Evolutionary conservation across 2,797 vertebrate genomes (phyloP).

Genomic region (Calcarius lapponicus): DNA sequence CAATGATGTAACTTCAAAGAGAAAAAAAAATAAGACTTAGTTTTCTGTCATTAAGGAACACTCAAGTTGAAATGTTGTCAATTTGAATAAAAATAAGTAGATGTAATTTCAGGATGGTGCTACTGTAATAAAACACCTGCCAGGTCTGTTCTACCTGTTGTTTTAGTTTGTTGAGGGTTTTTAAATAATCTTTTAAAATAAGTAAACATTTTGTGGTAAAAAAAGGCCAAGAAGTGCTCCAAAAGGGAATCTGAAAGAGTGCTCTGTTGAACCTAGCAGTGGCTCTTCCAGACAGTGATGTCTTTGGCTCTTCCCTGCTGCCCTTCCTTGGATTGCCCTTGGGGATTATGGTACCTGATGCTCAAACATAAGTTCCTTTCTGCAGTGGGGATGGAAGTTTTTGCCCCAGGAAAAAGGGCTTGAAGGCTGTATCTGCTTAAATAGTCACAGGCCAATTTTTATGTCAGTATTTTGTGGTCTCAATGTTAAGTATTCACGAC

Average conservation of each 20-base stretch:
- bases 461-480: background rate
- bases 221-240: background rate
- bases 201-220: background rate
- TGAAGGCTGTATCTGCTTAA: background rate
- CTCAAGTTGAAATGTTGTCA: constrained; percentile 38
- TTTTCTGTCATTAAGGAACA: constrained; percentile 56
- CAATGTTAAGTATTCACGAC: background rate
- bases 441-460: background rate
- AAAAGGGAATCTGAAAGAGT: background rate
- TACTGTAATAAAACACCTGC: constrained; percentile 24
- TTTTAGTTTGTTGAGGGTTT: background rate
- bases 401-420: background rate
- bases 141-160: background rate
- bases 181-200: background rate
- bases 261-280: background rate
- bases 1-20: constrained; percentile 58
- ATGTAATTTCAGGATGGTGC: constrained; percentile 26
- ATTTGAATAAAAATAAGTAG: constrained; percentile 58
- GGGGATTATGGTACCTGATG: background rate
- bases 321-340: background rate
- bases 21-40: background rate
- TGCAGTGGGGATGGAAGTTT: background rate
- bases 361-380: background rate
- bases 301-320: background rate
- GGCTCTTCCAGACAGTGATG: background rate